Conservation (phyloP, 2,113 vertebrate genomes). For the Montifringilla adamsi region DNA sequence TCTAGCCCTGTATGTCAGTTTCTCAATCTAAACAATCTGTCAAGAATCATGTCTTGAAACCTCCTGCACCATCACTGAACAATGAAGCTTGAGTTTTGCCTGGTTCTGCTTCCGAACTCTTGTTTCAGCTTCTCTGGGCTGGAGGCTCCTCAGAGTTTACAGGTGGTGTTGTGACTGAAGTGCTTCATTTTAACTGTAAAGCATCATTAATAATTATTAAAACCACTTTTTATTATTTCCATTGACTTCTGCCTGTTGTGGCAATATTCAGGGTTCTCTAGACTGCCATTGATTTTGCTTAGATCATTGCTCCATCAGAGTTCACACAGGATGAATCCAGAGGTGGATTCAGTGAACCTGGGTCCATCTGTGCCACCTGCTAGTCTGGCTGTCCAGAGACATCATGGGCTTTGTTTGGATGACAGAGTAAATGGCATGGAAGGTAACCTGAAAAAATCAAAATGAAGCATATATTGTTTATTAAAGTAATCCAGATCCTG, state of each 20-base stretch:
- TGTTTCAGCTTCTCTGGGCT: background rate
- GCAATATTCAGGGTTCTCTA: background rate
- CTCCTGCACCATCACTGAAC: background rate
- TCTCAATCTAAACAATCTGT: background rate
- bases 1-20: background rate
- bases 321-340: background rate
- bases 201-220: background rate
- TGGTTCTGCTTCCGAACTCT: background rate
- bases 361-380: background rate
- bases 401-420: rapidly evolving
- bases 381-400: background rate
- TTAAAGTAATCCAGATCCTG: background rate
- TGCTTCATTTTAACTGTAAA: background rate
- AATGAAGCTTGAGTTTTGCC: background rate
- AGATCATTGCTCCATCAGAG: background rate
- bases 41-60: background rate
- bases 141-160: background rate
- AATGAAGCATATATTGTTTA: background rate
- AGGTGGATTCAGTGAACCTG: background rate
- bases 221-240: background rate
- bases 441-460: background rate
- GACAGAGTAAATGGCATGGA: background rate
- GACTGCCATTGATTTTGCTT: background rate
- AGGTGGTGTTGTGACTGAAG: background rate
- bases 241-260: background rate